These are phyloP conservation scores for Aplidium turbinatum DNA, from an alignment of 23 tunicate genomes.

Conservation along the genomic window DNA sequence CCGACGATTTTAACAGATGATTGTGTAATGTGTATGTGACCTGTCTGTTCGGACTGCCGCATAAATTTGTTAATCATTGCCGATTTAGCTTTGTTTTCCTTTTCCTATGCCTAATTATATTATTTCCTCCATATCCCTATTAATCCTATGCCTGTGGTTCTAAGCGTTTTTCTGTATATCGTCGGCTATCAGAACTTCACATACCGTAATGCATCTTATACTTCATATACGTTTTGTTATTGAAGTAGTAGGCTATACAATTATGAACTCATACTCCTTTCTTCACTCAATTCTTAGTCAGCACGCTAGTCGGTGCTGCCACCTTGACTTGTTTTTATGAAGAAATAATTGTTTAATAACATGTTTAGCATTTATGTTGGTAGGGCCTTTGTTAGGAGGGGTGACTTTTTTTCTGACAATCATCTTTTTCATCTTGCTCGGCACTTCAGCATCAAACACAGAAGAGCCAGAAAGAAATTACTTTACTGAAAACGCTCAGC, in stretches of 20 bases:
- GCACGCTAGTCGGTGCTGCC: background rate
- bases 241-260: background rate
- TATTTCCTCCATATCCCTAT: too few species aligned
- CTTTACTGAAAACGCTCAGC: conserved; percentile 22
- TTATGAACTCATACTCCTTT: background rate
- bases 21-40: too few species aligned
- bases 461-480: background rate
- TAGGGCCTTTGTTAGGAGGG: conserved; percentile 26
- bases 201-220: background rate
- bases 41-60: too few species aligned
- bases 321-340: background rate
- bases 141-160: too few species aligned
- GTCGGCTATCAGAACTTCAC: too few species aligned
- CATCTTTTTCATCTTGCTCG: conserved; percentile 29
- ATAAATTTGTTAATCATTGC: too few species aligned
- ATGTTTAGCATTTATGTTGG: background rate
- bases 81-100: too few species aligned
- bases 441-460: conserved; percentile 16
- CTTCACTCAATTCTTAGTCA: background rate
- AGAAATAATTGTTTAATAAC: background rate
- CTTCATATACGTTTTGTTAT: background rate
- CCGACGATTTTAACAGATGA: too few species aligned
- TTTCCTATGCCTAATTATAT: too few species aligned
- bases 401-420: conserved; percentile 27
- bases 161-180: too few species aligned